Evolutionary conservation across 1,140 invertebrate species (phyloP), one percentile per base, ranked within the genome.

Genomic region (Polyergus mexicanus): DNA sequence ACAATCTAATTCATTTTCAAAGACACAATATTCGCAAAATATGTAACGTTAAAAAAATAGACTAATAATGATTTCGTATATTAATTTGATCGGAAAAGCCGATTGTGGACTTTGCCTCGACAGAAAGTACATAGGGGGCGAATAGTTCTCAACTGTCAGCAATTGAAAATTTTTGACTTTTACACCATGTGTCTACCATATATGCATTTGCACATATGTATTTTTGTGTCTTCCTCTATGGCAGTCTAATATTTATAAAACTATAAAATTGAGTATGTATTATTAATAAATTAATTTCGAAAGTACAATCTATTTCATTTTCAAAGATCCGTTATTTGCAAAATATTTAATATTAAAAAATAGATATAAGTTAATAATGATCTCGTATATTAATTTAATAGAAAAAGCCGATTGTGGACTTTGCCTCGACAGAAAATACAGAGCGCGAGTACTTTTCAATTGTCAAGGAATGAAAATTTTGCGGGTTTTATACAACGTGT

Each of bases 261-360:
- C 28, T 38, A 32, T 8, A 47, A 16, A 16, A 28, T n/a, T 38
- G 38, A 25, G n/a, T n/a, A n/a, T 28, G 25, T 28, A 28, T 28
- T 28, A n/a, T 77, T 77, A 44, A 41, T 16, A 16, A 77, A 77
- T 47, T 47, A 65, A 77, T 77, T 28, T 44, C 19, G 25, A 25
- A 32, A 25, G 4, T 74, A n/a, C 22, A 38, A 58, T 74, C 38
- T 25, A 77, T 47, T 1, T 58, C 13, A 47, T 19, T 65, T 77
- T 22, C 28, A 65, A 63, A 41, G 11, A 10, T 25, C n/a, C 60
- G 16, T 0, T 3, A 22, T 47, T 47, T 13, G 11, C 25, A 4
- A 32, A 13, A 3, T 3, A 22, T 63, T 32, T 41, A 47, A 74
- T n/a, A 5, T 41, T 41, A 75, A 75, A 38, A 11, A 16, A 0